Conservation (phyloP, 2,113 vertebrate genomes). For the Oplegnathus fasciatus region DNA sequence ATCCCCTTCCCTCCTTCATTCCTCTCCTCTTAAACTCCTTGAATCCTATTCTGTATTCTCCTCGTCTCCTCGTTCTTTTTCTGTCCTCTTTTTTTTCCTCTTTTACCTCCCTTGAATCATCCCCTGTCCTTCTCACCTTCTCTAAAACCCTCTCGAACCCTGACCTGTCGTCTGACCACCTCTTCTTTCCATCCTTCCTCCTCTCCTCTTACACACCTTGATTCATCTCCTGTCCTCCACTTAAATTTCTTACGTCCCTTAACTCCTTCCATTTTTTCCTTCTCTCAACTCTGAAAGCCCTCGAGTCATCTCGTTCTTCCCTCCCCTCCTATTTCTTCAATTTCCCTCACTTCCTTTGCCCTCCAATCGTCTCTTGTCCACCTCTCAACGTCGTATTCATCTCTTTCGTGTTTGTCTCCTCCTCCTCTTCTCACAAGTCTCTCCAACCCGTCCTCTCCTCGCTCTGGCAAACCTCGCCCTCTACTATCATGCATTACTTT, state of each 20-base stretch:
- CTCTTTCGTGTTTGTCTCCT: background rate
- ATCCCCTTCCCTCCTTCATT: background rate
- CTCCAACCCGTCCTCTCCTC: background rate
- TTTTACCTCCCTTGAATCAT: background rate
- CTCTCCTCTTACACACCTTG: background rate
- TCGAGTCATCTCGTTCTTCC: background rate
- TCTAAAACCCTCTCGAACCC: background rate
- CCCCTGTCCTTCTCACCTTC: background rate
- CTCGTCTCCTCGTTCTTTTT: background rate
- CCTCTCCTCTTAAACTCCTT: background rate
- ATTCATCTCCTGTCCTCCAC: background rate
- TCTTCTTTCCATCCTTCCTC: background rate
- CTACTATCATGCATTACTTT: slow-evolving; percentile 9
- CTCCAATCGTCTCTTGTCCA: background rate
- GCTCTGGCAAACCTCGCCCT: background rate
- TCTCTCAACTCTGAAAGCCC: background rate
- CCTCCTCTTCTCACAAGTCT: background rate
- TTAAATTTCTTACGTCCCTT: background rate
- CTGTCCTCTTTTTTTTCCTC: background rate
- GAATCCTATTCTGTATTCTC: background rate
- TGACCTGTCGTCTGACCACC: background rate
- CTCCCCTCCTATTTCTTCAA: background rate
- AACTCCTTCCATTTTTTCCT: background rate
- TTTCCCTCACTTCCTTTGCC: background rate
- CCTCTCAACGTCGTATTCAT: background rate